phyloP scores from a whole-genome alignment of 2,797 vertebrate genomes.

The Clarias pachynema region DNA sequence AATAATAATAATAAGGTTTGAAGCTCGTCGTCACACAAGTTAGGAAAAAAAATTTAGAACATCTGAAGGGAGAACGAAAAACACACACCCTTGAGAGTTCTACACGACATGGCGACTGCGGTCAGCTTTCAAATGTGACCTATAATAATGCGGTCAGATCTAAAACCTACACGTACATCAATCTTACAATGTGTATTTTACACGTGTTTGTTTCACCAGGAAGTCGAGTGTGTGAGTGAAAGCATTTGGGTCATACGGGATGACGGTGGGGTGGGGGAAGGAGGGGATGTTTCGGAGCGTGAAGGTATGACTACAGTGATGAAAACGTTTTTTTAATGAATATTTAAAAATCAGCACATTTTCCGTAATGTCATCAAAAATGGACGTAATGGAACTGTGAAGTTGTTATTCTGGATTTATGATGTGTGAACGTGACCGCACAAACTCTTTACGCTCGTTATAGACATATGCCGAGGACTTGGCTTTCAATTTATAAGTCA shows the following conservation, averaged over 20 bases:
- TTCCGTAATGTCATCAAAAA: background rate
- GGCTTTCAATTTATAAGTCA: too few species aligned
- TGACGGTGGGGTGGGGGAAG: background rate
- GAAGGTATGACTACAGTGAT: slow-evolving; percentile 3
- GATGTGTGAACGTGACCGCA: background rate
- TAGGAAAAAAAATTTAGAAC: slow-evolving; percentile 51
- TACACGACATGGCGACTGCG: slow-evolving; percentile 52
- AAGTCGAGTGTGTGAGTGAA: background rate
- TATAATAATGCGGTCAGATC: slow-evolving; percentile 53
- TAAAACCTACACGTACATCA: slow-evolving; percentile 50
- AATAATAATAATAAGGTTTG: slow-evolving; percentile 47
- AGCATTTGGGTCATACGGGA: slow-evolving; percentile 25
- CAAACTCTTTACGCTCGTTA: background rate
- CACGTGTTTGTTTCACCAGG: slow-evolving; percentile 32
- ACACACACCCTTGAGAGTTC: slow-evolving; percentile 48
- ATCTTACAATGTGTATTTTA: slow-evolving; percentile 36
- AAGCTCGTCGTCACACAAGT: slow-evolving; percentile 58
- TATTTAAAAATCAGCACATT: background rate
- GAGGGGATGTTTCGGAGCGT: slow-evolving; percentile 15
- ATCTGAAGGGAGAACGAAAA: slow-evolving; percentile 40
- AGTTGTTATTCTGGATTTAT: background rate
- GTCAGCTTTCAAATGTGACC: slow-evolving; percentile 47
- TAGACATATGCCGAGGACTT: background rate
- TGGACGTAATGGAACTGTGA: background rate
- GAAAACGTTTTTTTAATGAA: background rate